A percentile compares a stretch with the other conserved stretches of the same genome.
Evolutionary conservation across 2,888 invertebrate genomes (phyloP).

Genomic region (Agrotis ipsilon): DNA sequence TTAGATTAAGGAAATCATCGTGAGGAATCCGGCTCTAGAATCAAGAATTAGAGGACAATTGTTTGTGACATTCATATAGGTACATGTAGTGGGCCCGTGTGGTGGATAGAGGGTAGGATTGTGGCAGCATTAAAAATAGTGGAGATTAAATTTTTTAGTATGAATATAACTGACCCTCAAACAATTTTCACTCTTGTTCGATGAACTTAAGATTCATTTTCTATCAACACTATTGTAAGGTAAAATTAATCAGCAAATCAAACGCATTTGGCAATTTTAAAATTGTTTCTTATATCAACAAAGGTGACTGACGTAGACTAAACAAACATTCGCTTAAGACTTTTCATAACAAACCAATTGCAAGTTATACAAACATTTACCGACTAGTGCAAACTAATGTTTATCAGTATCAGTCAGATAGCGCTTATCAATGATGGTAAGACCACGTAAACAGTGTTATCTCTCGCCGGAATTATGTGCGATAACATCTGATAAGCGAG

Average conservation of each 20-base stretch:
- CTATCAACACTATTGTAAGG: background rate
- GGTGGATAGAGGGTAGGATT: background rate
- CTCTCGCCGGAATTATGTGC: constrained; percentile 14
- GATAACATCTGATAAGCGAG: constrained; percentile 47
- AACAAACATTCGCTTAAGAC: background rate
- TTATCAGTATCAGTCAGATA: constrained; percentile 32
- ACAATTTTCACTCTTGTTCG: too few relatives aligned
- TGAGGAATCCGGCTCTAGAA: background rate
- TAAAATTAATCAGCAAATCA: background rate
- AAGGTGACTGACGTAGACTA: constrained; percentile 13
- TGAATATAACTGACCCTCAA: too few relatives aligned
- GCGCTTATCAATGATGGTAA: constrained; percentile 44
- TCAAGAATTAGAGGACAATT: background rate
- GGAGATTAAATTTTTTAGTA: too few relatives aligned
- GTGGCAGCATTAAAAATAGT: too few relatives aligned
- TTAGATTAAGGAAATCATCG: background rate
- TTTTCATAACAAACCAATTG: constrained; percentile 31
- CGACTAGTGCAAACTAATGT: constrained; percentile 26
- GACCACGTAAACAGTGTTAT: constrained; percentile 40
- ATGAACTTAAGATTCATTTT: too few relatives aligned
- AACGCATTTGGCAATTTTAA: background rate
- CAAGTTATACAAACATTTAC: constrained; percentile 37
- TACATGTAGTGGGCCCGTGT: background rate
- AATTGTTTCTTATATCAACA: background rate
- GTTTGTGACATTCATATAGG: background rate